Conservation (phyloP, 1,140 invertebrate genomes). For the Metopolophium dirhodum region DNA sequence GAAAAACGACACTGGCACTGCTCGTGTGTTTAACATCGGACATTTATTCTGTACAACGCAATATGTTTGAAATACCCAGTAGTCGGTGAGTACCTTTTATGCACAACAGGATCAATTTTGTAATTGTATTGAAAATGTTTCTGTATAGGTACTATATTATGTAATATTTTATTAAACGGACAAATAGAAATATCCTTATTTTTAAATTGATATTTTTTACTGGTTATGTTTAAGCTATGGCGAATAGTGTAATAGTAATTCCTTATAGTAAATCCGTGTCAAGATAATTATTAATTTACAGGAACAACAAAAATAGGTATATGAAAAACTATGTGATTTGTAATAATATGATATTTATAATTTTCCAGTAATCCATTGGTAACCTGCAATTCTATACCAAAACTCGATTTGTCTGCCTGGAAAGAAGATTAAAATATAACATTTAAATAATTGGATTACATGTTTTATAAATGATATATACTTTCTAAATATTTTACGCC, state of each 20-base stretch:
- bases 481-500: background rate
- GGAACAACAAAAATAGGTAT: background rate
- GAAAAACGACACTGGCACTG: conserved; percentile 79
- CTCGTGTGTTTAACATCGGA: conserved; percentile 79
- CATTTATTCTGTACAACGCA: conserved; percentile 39
- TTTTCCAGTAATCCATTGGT: conserved; percentile 45
- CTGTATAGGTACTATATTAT: no score
- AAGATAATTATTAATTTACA: background rate
- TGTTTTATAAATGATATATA: background rate
- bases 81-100: background rate
- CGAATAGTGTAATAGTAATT: no score
- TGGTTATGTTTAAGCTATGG: no score
- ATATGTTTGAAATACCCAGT: background rate
- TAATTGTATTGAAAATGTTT: no score
- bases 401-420: conserved; percentile 18
- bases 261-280: no score
- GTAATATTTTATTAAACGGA: no score
- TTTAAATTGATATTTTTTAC: no score
- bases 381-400: background rate
- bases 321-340: background rate
- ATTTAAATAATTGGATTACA: background rate
- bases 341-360: background rate
- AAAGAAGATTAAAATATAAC: background rate
- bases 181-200: no score
- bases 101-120: background rate